Evolutionary conservation across 2,797 vertebrate genomes (phyloP).

Genomic region (Apodemus agrarius): DNA sequence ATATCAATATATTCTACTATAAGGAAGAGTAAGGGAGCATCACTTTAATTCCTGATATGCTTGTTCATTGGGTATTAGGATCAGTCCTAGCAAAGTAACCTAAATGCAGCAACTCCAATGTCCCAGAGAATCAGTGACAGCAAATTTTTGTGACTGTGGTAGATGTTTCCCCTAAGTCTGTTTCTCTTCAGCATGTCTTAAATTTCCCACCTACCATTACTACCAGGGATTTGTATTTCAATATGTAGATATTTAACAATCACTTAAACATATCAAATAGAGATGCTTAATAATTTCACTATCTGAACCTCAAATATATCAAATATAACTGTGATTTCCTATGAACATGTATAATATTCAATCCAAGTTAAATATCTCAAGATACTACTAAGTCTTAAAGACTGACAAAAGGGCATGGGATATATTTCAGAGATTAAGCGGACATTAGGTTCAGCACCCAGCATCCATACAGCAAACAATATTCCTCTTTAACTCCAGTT

Average conservation of each 20-base stretch:
- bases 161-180: not conserved
- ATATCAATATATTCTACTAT: not conserved
- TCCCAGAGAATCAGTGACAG: not conserved
- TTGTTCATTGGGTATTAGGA: not conserved
- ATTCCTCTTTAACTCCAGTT: not conserved
- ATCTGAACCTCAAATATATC: not conserved
- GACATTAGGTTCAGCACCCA: not conserved
- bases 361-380: not conserved
- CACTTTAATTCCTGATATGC: not conserved
- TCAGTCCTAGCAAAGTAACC: not conserved
- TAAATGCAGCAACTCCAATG: not conserved
- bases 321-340: not conserved
- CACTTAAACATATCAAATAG: not conserved
- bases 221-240: not conserved
- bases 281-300: not conserved
- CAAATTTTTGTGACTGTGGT: not conserved
- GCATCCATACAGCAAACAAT: not conserved
- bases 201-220: not conserved
- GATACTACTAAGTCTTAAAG: not conserved
- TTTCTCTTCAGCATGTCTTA: not conserved
- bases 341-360: not conserved
- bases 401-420: not conserved
- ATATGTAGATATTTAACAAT: not conserved
- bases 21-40: accelerated
- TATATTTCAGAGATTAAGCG: not conserved